Evolutionary conservation across 35 echinoderm and acorn worm genomes (phyloP).

Genomic region (Chiridota heheva): DNA sequence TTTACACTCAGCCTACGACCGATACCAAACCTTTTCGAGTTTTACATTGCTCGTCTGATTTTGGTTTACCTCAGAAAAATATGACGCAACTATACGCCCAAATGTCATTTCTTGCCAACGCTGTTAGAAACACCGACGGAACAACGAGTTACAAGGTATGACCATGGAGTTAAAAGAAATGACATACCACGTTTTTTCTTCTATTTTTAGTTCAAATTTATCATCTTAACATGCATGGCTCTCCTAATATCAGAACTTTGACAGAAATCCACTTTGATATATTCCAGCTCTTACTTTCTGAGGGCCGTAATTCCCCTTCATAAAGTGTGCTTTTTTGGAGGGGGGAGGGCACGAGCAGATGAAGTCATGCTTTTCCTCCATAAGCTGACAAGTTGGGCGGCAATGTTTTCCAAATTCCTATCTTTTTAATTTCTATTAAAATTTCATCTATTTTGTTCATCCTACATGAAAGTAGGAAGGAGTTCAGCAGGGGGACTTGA

Average conservation of each 20-base stretch:
- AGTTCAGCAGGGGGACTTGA: no score
- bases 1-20: constrained; percentile 11
- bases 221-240: not conserved
- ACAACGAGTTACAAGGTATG: constrained; percentile 30
- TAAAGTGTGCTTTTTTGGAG: not conserved
- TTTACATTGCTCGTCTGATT: not conserved
- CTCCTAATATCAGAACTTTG: not conserved
- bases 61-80: not conserved
- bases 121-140: constrained; percentile 30
- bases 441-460: no score
- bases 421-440: no score
- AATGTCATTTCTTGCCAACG: constrained; percentile 37
- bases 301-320: not conserved
- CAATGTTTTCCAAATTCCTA: no score
- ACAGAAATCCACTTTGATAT: not conserved
- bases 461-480: no score
- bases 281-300: not conserved
- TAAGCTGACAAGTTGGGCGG: no score
- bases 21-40: constrained; percentile 4
- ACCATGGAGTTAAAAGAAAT: no score
- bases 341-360: no score
- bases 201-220: not conserved
- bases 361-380: no score
- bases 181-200: no score
- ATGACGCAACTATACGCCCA: constrained; percentile 8